These are phyloP conservation scores for Bradypodion ventrale DNA, from an alignment of 2,797 vertebrate genomes.

Conservation along the genomic window DNA sequence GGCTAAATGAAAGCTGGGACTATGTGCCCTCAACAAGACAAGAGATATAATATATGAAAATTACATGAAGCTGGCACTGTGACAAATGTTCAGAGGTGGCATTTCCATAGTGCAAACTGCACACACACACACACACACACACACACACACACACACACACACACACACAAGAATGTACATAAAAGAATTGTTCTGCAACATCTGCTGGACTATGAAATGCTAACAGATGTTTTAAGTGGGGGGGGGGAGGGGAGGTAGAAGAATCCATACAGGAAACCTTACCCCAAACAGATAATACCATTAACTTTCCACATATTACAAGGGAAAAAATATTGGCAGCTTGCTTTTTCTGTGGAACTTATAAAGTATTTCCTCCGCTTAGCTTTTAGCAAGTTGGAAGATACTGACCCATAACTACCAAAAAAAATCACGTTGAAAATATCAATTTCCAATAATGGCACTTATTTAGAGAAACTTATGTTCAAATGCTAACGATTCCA, in stretches of 20 bases:
- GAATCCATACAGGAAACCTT: constrained; percentile 70
- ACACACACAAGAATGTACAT: constrained; percentile 67
- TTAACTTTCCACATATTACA: constrained; percentile 69
- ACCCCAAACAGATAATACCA: constrained; percentile 70
- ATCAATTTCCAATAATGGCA: constrained; percentile 46
- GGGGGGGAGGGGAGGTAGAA: no score
- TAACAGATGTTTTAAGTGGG: constrained; percentile 77
- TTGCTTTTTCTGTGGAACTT: constrained; percentile 59
- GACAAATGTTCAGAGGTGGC: constrained; percentile 53
- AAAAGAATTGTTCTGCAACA: constrained; percentile 68
- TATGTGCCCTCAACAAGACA: constrained; percentile 37
- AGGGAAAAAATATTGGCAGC: constrained; percentile 48
- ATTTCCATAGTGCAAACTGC: constrained; percentile 59
- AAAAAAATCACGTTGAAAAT: constrained; percentile 32
- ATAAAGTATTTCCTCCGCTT: constrained; percentile 58
- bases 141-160: no score
- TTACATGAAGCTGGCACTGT: constrained; percentile 59
- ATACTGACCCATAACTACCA: constrained; percentile 56
- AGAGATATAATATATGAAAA: constrained; percentile 61
- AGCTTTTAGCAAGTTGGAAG: constrained; percentile 50
- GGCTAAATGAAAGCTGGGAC: constrained; percentile 48
- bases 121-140: no score
- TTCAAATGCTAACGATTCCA: constrained; percentile 28
- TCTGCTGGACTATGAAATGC: constrained; percentile 74
- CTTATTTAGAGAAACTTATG: constrained; percentile 36